A percentile compares a stretch with the other conserved stretches of the same genome.
These are phyloP conservation scores for Epizoanthus stellaris DNA, from an alignment of 92 coral and sea anemone genomes.

Conservation along the genomic window DNA sequence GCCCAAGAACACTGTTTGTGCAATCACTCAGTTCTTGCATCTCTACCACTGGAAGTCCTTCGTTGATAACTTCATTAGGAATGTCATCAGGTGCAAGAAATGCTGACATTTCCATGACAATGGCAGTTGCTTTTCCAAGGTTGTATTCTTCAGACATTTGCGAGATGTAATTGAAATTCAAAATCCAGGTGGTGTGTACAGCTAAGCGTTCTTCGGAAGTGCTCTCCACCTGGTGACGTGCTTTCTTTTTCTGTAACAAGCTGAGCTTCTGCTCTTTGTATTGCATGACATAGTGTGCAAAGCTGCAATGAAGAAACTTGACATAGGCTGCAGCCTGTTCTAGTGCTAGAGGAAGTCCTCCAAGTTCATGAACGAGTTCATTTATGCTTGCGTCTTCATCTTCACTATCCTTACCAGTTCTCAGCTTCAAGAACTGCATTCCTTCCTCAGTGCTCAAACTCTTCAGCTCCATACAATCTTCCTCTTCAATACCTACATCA, in stretches of 20 bases:
- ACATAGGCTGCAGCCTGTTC: constrained; percentile 92
- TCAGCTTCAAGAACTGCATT: constrained; percentile 55
- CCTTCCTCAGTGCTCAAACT: constrained; percentile 68
- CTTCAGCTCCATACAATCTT: constrained; percentile 61
- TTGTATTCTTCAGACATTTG: constrained; percentile 57
- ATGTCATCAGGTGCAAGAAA: constrained; percentile 84
- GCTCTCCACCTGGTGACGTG: constrained; percentile 53
- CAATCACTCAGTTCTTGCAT: constrained; percentile 39
- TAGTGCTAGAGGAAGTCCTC: constrained; percentile 84
- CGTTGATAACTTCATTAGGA: constrained; percentile 78
- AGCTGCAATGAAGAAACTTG: constrained; percentile 31
- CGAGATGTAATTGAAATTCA: constrained; percentile 70
- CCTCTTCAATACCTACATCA: constrained; percentile 64
- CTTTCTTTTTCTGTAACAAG: constrained; percentile 60
- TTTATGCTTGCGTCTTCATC: constrained; percentile 25
- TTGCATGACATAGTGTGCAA: constrained; percentile 62
- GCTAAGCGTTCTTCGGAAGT: constrained; percentile 67
- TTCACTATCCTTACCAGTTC: constrained; percentile 39
- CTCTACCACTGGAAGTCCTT: constrained; percentile 63
- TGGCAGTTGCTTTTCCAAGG: constrained; percentile 63
- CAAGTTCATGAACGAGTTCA: constrained; percentile 71
- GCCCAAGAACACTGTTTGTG: constrained; percentile 47
- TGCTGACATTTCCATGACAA: constrained; percentile 65
- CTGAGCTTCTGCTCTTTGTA: constrained; percentile 59
- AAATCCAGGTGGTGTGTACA: constrained; percentile 79